Conservation (phyloP, 1,140 invertebrate genomes). For the Sminthurinus signatus region DNA sequence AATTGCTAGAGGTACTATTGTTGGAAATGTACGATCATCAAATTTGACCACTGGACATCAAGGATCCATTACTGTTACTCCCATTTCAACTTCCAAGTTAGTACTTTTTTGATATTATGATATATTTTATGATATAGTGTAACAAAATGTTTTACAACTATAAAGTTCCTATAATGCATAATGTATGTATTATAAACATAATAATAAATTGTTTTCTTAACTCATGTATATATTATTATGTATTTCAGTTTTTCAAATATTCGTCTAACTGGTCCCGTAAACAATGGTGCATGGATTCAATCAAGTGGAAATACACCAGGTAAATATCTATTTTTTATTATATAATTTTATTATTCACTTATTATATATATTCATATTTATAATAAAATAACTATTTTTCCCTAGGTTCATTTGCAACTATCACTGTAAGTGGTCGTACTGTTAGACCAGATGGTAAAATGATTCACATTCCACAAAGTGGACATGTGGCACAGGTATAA, state of each 20-base stretch:
- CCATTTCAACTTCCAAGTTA: conserved; percentile 37
- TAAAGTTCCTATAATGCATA: too few species aligned
- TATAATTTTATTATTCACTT: too few species aligned
- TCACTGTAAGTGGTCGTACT: conserved; percentile 27
- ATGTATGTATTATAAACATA: too few species aligned
- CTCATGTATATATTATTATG: too few species aligned
- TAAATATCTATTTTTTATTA: too few species aligned
- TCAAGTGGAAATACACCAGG: conserved; percentile 17
- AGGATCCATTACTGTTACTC: conserved; percentile 39
- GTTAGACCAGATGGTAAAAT: conserved; percentile 37
- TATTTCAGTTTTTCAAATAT: conserved; percentile 25
- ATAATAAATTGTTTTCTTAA: too few species aligned
- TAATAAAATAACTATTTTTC: too few species aligned
- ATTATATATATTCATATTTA: too few species aligned
- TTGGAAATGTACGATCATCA: conserved; percentile 24
- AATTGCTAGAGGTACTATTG: conserved; percentile 31
- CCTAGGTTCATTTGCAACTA: conserved; percentile 15
- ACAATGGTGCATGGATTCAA: conserved; percentile 40
- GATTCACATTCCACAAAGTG: conserved; percentile 38
- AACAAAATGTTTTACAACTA: too few species aligned
- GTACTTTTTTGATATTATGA: neutral
- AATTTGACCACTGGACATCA: conserved; percentile 25
- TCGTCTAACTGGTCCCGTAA: conserved; percentile 22
- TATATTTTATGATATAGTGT: neutral
- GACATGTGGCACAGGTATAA: conserved; percentile 32